Percentiles rank a stretch among this genome's conserved stretches.
Conservation (phyloP, 2,113 vertebrate species). For the Aplodontia rufa region DNA sequence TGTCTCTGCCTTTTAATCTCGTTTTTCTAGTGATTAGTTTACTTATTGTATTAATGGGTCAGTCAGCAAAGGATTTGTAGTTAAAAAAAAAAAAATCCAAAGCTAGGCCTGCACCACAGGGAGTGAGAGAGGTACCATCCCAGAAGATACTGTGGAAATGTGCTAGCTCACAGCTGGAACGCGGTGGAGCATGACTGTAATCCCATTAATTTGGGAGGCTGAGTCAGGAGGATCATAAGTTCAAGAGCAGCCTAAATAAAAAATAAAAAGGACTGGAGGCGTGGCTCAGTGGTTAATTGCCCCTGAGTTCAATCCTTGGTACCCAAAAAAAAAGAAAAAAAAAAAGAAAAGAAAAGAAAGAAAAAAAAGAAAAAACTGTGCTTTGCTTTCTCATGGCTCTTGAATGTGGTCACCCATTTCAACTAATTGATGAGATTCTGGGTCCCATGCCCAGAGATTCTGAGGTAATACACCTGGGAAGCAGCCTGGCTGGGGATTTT, state of each 20-base stretch:
- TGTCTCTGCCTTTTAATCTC: background rate
- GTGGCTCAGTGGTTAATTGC: too few relatives aligned
- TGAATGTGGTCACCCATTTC: background rate
- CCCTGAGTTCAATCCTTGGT: too few relatives aligned
- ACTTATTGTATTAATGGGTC: background rate
- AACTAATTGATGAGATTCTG: background rate
- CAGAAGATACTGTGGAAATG: background rate
- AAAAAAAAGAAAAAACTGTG: too few relatives aligned
- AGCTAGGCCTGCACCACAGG: background rate
- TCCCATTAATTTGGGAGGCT: too few relatives aligned
- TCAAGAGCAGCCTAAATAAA: too few relatives aligned
- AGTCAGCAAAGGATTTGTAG: background rate
- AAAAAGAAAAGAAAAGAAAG: too few relatives aligned
- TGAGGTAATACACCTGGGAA: background rate
- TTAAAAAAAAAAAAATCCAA: background rate
- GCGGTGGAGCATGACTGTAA: too few relatives aligned
- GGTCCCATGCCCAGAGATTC: background rate
- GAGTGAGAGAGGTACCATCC: background rate
- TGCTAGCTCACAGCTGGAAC: too few relatives aligned
- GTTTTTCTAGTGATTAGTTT: constrained; percentile 3
- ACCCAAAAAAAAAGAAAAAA: too few relatives aligned
- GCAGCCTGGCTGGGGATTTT: background rate
- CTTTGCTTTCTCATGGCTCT: too few relatives aligned
- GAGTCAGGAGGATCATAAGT: too few relatives aligned
- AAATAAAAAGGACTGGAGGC: too few relatives aligned